Conservation (phyloP, 2,888 invertebrate species). For the Limnephilus rhombicus region DNA sequence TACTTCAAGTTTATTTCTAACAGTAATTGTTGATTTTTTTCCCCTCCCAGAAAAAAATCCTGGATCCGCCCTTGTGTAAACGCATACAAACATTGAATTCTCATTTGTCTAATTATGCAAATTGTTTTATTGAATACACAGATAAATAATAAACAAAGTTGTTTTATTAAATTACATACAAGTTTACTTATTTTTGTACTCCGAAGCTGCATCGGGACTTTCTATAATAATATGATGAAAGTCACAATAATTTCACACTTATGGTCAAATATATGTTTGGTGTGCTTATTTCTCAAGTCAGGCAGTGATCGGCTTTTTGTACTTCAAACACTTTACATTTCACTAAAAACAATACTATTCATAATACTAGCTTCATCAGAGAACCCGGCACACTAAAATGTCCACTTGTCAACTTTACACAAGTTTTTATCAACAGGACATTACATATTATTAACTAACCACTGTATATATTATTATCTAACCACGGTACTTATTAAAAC, state of each 20-base stretch:
- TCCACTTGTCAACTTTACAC: background rate
- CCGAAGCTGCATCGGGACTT: background rate
- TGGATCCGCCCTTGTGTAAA: too few relatives aligned
- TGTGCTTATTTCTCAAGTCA: background rate
- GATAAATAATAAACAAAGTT: background rate
- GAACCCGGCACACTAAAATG: background rate
- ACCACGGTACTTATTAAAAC: background rate
- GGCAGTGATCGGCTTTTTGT: constrained; percentile 24
- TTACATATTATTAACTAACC: background rate
- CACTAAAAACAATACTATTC: constrained; percentile 19
- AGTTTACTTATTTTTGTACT: background rate
- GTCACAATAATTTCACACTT: background rate
- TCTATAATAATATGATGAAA: background rate
- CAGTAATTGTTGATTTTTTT: too few relatives aligned
- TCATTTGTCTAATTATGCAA: background rate
- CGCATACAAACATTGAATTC: background rate
- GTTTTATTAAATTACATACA: background rate
- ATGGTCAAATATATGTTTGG: background rate
- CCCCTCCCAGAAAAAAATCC: too few relatives aligned
- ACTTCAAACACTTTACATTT: background rate
- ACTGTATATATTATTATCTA: background rate
- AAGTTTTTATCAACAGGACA: background rate
- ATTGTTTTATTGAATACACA: background rate
- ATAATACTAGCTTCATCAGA: constrained; percentile 2
- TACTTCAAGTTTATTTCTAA: too few relatives aligned